phyloP scores from a whole-genome alignment of 2,888 invertebrate species.

The Anoplius nigerrimus region DNA sequence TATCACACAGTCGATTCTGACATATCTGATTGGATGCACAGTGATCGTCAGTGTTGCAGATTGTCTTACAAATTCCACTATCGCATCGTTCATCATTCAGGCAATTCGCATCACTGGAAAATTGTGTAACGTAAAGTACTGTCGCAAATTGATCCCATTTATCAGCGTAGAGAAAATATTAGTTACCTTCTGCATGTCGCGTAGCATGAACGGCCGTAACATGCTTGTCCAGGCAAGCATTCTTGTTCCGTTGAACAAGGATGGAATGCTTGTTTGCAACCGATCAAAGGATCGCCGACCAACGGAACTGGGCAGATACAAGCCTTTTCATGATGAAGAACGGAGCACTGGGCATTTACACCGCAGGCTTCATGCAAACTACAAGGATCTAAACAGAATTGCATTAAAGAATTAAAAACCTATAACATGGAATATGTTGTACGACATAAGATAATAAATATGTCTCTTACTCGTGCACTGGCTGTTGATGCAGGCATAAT shows the following conservation, averaged over 20 bases:
- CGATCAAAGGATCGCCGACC: constrained; percentile 84
- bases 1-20: constrained; percentile 89
- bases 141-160: constrained; percentile 9
- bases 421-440: not conserved
- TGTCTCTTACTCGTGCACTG: constrained; percentile 80
- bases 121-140: not conserved
- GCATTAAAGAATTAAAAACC: constrained; percentile 12
- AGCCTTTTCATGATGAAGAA: constrained; percentile 83
- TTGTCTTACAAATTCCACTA: constrained; percentile 86
- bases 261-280: constrained; percentile 83
- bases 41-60: constrained; percentile 90
- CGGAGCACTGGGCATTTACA: constrained; percentile 85
- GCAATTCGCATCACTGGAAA: constrained; percentile 85
- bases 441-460: not conserved
- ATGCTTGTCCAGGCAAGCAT: constrained; percentile 84
- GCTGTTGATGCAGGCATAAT: constrained; percentile 85
- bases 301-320: constrained; percentile 85
- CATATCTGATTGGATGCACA: constrained; percentile 90
- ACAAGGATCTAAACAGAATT: constrained; percentile 80
- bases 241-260: constrained; percentile 82
- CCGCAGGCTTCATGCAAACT: constrained; percentile 87
- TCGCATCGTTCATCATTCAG: constrained; percentile 91
- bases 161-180: too few species aligned
- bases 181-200: constrained; percentile 85
- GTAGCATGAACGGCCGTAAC: constrained; percentile 87